Evolutionary conservation across 1,140 invertebrate species (phyloP), one percentile per base, ranked within the genome.

Genomic region (Nephotettix cincticeps): DNA sequence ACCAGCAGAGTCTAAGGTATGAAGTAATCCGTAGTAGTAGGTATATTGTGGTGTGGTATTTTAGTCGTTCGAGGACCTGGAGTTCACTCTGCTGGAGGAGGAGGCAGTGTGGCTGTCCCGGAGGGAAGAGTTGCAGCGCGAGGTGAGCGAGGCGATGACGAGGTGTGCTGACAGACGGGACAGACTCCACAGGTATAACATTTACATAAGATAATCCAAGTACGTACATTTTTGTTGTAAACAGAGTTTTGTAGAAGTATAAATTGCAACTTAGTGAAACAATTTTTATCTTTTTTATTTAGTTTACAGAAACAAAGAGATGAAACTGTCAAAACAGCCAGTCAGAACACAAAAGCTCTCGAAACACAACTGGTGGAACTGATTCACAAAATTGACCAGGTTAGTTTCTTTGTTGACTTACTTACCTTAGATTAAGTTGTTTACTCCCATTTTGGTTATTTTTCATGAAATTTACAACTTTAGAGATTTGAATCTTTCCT

Each of bases 11-110:
- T n/a, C n/a, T n/a, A n/a, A n/a, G n/a, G n/a, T n/a, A n/a, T n/a
- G n/a, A n/a, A n/a, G n/a, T n/a, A n/a, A n/a, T n/a, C n/a, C n/a
- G n/a, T n/a, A n/a, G n/a, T n/a, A n/a, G n/a, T n/a, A n/a, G n/a
- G n/a, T n/a, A n/a, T n/a, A n/a, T n/a, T n/a, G n/a, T n/a, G n/a
- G n/a, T n/a, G 4, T 56, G 3, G 19, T 29, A 45, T 75, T 76
- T 71, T 47, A 95, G 83, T 86, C 90, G 32, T 97, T 93, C 79
- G 95, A 98, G 81, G 95, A 97, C 80, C 82, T 96, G 19, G 95
- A 98, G 81, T 98, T 97, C 81, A 92, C 94, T 78, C 92, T 97
- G 79, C 84, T 97, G 69, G 96, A 98, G 82, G 93, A 93, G 77
- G 92, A 95, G 79, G 92, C 93, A 0, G 91, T 93, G 78, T 85